phyloP scores from a whole-genome alignment of 2,888 invertebrate genomes.

The Tachina grossa region DNA sequence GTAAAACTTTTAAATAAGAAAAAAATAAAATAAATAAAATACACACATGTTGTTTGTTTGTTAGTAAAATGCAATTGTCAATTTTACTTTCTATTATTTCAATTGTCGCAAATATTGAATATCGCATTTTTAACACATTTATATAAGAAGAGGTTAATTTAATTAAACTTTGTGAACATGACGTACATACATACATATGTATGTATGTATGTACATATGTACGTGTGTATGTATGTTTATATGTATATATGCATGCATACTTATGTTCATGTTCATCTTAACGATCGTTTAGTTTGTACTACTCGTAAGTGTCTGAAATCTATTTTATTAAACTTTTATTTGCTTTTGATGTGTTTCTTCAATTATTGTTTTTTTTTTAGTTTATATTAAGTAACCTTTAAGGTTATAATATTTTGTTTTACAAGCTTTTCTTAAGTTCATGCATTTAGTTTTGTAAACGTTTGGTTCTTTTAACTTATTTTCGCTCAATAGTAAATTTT shows the following conservation, averaged over 20 bases:
- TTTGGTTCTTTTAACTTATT: not conserved
- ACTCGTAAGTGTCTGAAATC: slow-evolving; percentile 40
- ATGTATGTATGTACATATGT: too few relatives aligned
- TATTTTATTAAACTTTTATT: slow-evolving; percentile 37
- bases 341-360: slow-evolving; percentile 32
- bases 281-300: not conserved
- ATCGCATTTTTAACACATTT: slow-evolving; percentile 46
- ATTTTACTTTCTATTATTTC: slow-evolving; percentile 16
- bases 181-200: not conserved
- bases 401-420: slow-evolving; percentile 27
- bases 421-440: slow-evolving; percentile 11
- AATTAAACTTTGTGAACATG: slow-evolving; percentile 62
- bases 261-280: not conserved
- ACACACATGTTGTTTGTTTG: too few relatives aligned
- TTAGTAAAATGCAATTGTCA: not conserved
- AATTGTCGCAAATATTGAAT: slow-evolving; percentile 50
- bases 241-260: not conserved
- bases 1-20: slow-evolving; percentile 17
- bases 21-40: not conserved
- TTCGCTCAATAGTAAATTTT: not conserved
- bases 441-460: not conserved
- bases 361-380: slow-evolving; percentile 35
- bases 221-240: not conserved
- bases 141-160: slow-evolving; percentile 63
- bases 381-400: slow-evolving; percentile 42